Conservation (phyloP, 2,888 invertebrate genomes). For the Phalera bucephala region DNA sequence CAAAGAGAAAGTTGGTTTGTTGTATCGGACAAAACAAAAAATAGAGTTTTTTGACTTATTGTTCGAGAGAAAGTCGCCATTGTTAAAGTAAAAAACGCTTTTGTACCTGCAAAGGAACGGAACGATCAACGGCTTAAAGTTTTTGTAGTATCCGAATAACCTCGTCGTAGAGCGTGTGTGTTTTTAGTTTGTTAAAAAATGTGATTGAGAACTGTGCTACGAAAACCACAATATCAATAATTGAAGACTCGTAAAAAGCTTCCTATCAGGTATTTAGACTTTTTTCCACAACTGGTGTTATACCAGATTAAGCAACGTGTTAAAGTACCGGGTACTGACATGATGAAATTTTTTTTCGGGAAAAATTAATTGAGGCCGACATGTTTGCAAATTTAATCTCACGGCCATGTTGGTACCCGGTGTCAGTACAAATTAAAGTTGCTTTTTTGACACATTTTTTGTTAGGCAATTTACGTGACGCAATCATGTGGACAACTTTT, state of each 20-base stretch:
- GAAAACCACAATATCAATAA: conserved; percentile 7
- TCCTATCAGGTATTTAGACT: conserved; percentile 38
- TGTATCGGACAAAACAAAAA: conserved; percentile 49
- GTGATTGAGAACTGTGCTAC: conserved; percentile 21
- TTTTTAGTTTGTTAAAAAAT: conserved; percentile 31
- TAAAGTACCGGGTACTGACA: conserved; percentile 33
- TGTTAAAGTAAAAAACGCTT: conserved; percentile 61
- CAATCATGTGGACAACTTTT: conserved; percentile 27
- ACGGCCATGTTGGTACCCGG: conserved; percentile 54
- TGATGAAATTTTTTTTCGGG: conserved; percentile 63
- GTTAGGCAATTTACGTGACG: conserved; percentile 52
- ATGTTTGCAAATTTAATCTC: conserved; percentile 75
- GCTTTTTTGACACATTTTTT: conserved; percentile 52
- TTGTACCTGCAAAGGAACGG: conserved; percentile 63
- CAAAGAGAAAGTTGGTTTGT: conserved; percentile 69
- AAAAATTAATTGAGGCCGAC: conserved; percentile 62
- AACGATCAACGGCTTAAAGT: conserved; percentile 54
- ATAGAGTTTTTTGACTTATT: conserved; percentile 63
- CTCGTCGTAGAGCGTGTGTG: conserved; percentile 62
- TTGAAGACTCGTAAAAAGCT: conserved; percentile 8
- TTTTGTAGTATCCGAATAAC: conserved; percentile 71
- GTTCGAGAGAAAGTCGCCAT: conserved; percentile 70
- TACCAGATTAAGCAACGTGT: conserved; percentile 53
- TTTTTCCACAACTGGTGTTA: conserved; percentile 42
- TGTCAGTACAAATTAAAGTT: conserved; percentile 61